Conservation (phyloP, 1,140 invertebrate species). For the Lasioglossum albipes region DNA sequence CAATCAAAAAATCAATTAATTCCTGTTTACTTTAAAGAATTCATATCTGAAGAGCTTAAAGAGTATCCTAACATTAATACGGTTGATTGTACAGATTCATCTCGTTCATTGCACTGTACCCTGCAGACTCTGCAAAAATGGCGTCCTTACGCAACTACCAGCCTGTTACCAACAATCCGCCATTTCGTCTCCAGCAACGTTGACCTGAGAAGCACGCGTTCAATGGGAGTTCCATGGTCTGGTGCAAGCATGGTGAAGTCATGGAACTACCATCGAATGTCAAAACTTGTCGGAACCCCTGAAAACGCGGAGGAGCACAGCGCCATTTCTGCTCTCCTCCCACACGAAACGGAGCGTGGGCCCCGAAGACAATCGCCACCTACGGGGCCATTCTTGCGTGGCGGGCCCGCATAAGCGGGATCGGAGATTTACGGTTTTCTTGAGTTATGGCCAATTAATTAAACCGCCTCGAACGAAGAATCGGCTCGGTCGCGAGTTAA, state of each 20-base stretch:
- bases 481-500: constrained; percentile 37
- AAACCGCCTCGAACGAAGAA: constrained; percentile 55
- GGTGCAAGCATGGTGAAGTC: neutral
- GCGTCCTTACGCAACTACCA: neutral
- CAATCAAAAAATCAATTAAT: too few species aligned
- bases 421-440: constrained; percentile 76
- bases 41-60: too few species aligned
- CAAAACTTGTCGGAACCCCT: constrained; percentile 22
- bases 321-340: constrained; percentile 66
- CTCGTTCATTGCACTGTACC: neutral
- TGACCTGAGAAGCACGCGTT: neutral
- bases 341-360: constrained; percentile 69
- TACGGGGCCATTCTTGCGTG: constrained; percentile 67
- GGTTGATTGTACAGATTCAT: too few species aligned
- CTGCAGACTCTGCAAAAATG: too few species aligned
- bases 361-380: constrained; percentile 76
- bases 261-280: neutral
- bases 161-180: neutral
- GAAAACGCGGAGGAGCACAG: constrained; percentile 16
- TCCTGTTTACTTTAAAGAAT: too few species aligned
- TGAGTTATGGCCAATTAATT: constrained; percentile 78
- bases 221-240: neutral
- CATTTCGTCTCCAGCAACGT: neutral
- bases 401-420: constrained; percentile 58
- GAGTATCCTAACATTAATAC: too few species aligned